Conservation (phyloP, 1,140 invertebrate genomes). For the Orius insidiosus region DNA sequence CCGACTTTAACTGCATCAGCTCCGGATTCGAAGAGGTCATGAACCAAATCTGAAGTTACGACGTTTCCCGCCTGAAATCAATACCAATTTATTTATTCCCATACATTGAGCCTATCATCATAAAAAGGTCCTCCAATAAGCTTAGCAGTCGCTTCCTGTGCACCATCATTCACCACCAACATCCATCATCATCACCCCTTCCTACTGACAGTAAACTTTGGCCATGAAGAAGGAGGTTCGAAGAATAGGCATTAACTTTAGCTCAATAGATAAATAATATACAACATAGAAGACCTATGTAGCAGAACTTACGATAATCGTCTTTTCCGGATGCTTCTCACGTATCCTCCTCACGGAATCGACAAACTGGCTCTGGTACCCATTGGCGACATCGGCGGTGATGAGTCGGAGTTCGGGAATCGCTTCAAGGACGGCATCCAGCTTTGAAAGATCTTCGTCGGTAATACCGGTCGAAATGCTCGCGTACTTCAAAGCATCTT, state of each 20-base stretch:
- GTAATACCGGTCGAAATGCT: conserved; percentile 74
- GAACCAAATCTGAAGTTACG: conserved; percentile 93
- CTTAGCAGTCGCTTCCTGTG: too few species aligned
- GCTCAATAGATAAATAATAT: too few species aligned
- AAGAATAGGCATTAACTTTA: too few species aligned
- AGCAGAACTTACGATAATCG: conserved; percentile 62
- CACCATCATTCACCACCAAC: too few species aligned
- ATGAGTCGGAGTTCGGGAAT: conserved; percentile 62
- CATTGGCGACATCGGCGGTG: conserved; percentile 93
- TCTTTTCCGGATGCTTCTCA: conserved; percentile 60
- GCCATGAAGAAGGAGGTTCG: too few species aligned
- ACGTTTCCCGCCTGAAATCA: conserved; percentile 77
- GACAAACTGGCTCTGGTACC: conserved; percentile 88
- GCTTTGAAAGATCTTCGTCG: conserved; percentile 59
- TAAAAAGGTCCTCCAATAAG: too few species aligned
- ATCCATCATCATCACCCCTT: too few species aligned
- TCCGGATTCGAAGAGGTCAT: conserved; percentile 81
- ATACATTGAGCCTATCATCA: too few species aligned
- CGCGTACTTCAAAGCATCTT: conserved; percentile 53
- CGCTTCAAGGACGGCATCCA: conserved; percentile 36
- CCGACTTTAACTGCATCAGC: conserved; percentile 91
- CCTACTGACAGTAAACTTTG: too few species aligned
- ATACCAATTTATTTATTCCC: too few species aligned
- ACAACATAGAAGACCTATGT: too few species aligned
- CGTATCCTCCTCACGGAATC: conserved; percentile 73